Percentiles rank a stretch among this genome's conserved stretches.
These are phyloP conservation scores for Temnothorax ravouxi DNA, from an alignment of 2,888 invertebrate species.

Conservation along the genomic window DNA sequence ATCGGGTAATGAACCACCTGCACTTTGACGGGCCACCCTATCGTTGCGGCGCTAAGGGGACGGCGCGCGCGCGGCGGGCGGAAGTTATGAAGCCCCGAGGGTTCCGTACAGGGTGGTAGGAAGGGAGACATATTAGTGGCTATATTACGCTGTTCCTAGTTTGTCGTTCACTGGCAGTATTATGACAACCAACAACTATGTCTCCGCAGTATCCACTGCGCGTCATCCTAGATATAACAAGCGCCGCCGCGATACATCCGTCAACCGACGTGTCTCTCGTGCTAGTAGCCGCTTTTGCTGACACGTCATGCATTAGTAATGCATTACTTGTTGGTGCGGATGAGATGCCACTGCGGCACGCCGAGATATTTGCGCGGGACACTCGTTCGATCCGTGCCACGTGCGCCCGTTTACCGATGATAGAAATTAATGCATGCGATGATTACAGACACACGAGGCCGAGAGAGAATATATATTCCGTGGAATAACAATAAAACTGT, in stretches of 20 bases:
- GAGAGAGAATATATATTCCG: background rate
- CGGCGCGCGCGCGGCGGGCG: slow-evolving; percentile 36
- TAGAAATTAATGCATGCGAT: slow-evolving; percentile 7
- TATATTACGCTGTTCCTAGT: slow-evolving; percentile 74
- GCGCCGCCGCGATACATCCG: slow-evolving; percentile 38
- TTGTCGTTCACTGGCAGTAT: slow-evolving; percentile 61
- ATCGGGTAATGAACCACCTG: slow-evolving; percentile 28
- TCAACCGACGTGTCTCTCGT: slow-evolving; percentile 19
- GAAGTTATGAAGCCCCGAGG: slow-evolving; percentile 80
- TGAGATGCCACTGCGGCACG: background rate
- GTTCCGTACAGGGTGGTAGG: slow-evolving; percentile 49
- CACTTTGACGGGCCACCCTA: slow-evolving; percentile 28
- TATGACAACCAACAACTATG: slow-evolving; percentile 54
- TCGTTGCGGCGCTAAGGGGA: slow-evolving; percentile 65
- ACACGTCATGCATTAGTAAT: slow-evolving; percentile 32
- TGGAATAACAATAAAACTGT: slow-evolving; percentile 1
- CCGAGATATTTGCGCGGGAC: background rate
- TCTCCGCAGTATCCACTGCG: slow-evolving; percentile 19
- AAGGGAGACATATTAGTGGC: slow-evolving; percentile 72
- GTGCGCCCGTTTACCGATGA: background rate
- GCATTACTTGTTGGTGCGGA: slow-evolving; percentile 27
- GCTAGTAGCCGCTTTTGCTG: slow-evolving; percentile 22
- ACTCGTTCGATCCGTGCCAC: background rate
- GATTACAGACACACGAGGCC: background rate
- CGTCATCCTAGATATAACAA: slow-evolving; percentile 35